Percentiles rank a stretch among this genome's conserved stretches.
Conservation (phyloP, 2,797 vertebrate genomes). For the Erpetoichthys calabaricus region DNA sequence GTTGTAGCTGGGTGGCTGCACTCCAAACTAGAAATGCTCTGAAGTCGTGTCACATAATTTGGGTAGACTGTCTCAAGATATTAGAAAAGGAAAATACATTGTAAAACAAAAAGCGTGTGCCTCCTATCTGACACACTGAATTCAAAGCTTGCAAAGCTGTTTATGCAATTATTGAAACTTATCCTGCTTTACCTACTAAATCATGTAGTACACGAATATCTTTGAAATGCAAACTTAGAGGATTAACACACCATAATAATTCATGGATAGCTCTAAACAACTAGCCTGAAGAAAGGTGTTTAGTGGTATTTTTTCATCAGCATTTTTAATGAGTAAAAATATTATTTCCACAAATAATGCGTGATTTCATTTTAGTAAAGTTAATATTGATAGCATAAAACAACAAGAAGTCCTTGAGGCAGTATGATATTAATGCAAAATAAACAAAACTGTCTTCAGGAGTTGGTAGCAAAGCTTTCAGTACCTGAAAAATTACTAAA, state of each 20-base stretch:
- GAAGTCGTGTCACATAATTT: too few relatives aligned
- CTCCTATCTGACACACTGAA: background rate
- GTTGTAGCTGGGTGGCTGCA: too few relatives aligned
- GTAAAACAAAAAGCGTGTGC: too few relatives aligned
- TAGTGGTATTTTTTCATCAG: background rate
- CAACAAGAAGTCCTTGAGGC: conserved; percentile 6
- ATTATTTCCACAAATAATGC: background rate
- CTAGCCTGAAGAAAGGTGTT: background rate
- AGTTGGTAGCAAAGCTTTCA: conserved; percentile 6
- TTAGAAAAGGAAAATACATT: too few relatives aligned
- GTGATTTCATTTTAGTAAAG: background rate
- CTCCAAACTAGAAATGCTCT: too few relatives aligned
- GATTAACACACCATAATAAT: conserved; percentile 2
- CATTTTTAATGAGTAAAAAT: conserved; percentile 2
- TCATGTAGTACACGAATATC: background rate
- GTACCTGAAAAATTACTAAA: conserved; percentile 5
- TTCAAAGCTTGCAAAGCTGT: background rate
- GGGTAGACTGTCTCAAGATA: too few relatives aligned
- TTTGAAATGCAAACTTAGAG: background rate
- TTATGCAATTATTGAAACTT: background rate
- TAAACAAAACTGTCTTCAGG: conserved; percentile 1
- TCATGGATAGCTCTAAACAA: conserved; percentile 4
- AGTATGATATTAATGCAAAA: conserved; percentile 9
- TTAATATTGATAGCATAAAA: conserved; percentile 5
- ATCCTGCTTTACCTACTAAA: background rate